Percentiles rank a stretch among this genome's conserved stretches.
These are phyloP conservation scores for Platichthys stellatus DNA, from an alignment of 2,113 vertebrate genomes.

Conservation along the genomic window DNA sequence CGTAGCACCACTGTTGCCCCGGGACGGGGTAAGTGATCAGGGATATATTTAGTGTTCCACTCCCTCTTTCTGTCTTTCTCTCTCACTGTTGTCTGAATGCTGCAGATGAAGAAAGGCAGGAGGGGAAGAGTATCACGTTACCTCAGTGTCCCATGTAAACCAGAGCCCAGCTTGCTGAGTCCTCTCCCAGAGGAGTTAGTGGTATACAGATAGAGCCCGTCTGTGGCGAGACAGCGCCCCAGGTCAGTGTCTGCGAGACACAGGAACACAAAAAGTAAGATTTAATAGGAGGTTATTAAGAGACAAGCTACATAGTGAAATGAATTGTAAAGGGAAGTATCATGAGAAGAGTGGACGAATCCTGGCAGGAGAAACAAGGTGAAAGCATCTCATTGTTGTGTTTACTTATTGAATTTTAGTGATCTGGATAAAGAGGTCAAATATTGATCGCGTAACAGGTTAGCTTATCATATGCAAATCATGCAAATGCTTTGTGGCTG, in stretches of 20 bases:
- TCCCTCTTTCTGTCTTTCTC: slow-evolving; percentile 16
- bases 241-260: slow-evolving; percentile 92
- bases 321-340: background rate
- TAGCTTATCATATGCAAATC: slow-evolving; percentile 15
- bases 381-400: background rate
- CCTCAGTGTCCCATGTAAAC: slow-evolving; percentile 96
- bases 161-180: slow-evolving; percentile 97
- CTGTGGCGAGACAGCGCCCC: slow-evolving; percentile 94
- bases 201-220: slow-evolving; percentile 96
- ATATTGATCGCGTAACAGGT: background rate
- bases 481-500: background rate
- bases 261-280: slow-evolving; percentile 17
- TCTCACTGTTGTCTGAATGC: slow-evolving; percentile 34
- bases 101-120: slow-evolving; percentile 41
- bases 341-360: background rate
- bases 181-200: slow-evolving; percentile 97
- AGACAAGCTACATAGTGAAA: background rate
- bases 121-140: slow-evolving; percentile 75
- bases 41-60: slow-evolving; percentile 54
- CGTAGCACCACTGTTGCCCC: background rate
- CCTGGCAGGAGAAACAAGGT: background rate
- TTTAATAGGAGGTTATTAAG: slow-evolving; percentile 10
- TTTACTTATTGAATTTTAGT: slow-evolving; percentile 3
- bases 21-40: slow-evolving; percentile 14
- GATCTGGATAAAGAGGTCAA: background rate